These are phyloP conservation scores for Gymnocephalus cernua DNA, from an alignment of 2,113 vertebrate species.

Conservation along the genomic window DNA sequence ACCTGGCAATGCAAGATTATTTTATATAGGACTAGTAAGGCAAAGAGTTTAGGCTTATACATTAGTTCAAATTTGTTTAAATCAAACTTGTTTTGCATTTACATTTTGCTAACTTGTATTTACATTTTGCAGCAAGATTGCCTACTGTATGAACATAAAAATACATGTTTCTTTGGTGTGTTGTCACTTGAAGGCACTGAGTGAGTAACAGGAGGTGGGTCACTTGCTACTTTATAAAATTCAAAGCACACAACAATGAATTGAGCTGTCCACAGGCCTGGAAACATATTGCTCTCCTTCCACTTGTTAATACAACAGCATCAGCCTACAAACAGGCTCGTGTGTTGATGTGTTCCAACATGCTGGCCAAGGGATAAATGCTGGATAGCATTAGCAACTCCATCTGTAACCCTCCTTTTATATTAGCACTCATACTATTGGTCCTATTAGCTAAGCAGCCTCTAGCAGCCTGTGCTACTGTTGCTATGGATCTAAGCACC, in stretches of 20 bases:
- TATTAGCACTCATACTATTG: slow-evolving; percentile 12
- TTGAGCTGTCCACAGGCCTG: slow-evolving; percentile 39
- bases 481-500: not conserved
- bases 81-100: too few species aligned
- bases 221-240: slow-evolving; percentile 41
- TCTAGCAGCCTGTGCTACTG: slow-evolving; percentile 2
- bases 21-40: too few species aligned
- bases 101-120: too few species aligned
- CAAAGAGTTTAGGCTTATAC: too few species aligned
- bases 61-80: too few species aligned
- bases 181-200: not conserved
- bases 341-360: slow-evolving; percentile 31
- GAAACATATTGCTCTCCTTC: slow-evolving; percentile 17
- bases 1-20: too few species aligned
- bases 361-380: slow-evolving; percentile 52
- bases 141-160: too few species aligned
- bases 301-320: slow-evolving; percentile 43
- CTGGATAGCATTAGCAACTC: slow-evolving; percentile 55
- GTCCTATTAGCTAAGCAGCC: slow-evolving; percentile 28
- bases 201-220: not conserved
- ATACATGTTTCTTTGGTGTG: too few species aligned
- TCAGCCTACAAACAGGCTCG: slow-evolving; percentile 8
- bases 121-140: too few species aligned
- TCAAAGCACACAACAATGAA: slow-evolving; percentile 29
- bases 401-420: slow-evolving; percentile 55